A percentile compares a stretch with the other conserved stretches of the same genome.
Conservation (phyloP, 2,888 invertebrate genomes). For the Scaptomyza caliginosa region DNA sequence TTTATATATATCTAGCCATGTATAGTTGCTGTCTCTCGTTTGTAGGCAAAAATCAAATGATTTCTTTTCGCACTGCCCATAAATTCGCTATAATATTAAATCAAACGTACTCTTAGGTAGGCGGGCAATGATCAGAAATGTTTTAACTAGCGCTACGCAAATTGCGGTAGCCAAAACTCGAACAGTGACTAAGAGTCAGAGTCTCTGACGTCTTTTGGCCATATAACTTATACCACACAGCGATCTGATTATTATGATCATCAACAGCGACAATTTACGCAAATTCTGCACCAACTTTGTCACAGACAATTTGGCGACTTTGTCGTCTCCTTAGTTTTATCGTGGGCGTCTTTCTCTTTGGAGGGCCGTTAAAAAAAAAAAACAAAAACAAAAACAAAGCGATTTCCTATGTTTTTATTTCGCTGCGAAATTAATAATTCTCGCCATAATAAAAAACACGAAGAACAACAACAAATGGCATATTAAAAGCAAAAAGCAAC, state of each 20-base stretch:
- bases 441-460: constrained; percentile 19
- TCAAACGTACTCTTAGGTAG: constrained; percentile 35
- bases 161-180: constrained; percentile 44
- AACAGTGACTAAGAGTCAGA: constrained; percentile 59
- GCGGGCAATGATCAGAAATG: constrained; percentile 26
- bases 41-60: constrained; percentile 60
- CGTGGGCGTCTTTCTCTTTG: constrained; percentile 21
- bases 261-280: constrained; percentile 54
- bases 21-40: constrained; percentile 34
- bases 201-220: constrained; percentile 64
- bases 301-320: constrained; percentile 73
- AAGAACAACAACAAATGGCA: constrained; percentile 49
- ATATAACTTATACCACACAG: constrained; percentile 13
- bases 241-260: constrained; percentile 1
- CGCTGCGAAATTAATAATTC: constrained; percentile 63
- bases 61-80: constrained; percentile 42
- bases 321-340: constrained; percentile 11
- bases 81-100: constrained; percentile 42
- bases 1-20: not conserved
- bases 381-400: constrained; percentile 66
- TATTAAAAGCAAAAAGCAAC: constrained; percentile 61
- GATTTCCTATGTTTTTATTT: constrained; percentile 62
- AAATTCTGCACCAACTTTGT: constrained; percentile 62
- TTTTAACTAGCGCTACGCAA: constrained; percentile 33
- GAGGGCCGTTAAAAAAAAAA: constrained; percentile 45